Evolutionary conservation across 2,113 vertebrate genomes (phyloP).

Genomic region (Coreoperca whiteheadi): DNA sequence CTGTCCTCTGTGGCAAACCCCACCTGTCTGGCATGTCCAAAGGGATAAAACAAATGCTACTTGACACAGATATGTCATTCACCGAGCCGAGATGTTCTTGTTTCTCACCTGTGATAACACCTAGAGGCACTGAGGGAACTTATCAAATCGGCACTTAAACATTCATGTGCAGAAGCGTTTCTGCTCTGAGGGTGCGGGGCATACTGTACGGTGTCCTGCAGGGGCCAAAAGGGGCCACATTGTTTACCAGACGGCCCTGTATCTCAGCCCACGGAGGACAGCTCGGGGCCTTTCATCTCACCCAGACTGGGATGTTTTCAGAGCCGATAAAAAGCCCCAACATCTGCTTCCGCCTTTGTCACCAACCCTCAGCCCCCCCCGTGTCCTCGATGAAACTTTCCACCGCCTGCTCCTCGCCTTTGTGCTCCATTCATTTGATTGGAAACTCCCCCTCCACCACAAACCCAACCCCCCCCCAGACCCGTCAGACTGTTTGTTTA

Average conservation of each 20-base stretch:
- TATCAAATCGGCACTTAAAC: slow-evolving; percentile 17
- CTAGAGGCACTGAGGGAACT: slow-evolving; percentile 13
- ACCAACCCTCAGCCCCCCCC: slow-evolving; percentile 15
- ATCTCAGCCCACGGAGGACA: slow-evolving; percentile 40
- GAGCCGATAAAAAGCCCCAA: slow-evolving; percentile 67
- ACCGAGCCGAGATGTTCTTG: not conserved
- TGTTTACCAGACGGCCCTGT: slow-evolving; percentile 42
- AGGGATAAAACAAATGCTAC: slow-evolving; percentile 46
- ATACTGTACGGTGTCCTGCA: slow-evolving; percentile 45
- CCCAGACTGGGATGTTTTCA: slow-evolving; percentile 70
- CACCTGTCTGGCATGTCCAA: slow-evolving; percentile 35
- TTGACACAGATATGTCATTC: slow-evolving; percentile 67
- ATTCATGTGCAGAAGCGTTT: slow-evolving; percentile 18
- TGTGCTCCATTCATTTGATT: slow-evolving; percentile 57
- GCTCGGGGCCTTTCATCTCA: slow-evolving; percentile 69
- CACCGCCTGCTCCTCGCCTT: slow-evolving; percentile 52
- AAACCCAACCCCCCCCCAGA: not conserved
- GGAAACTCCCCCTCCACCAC: not conserved
- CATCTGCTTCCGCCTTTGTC: slow-evolving; percentile 78
- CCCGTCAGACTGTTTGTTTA: slow-evolving; percentile 63
- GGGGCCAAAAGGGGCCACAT: slow-evolving; percentile 41
- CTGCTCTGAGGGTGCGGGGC: not conserved
- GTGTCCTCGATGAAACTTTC: slow-evolving; percentile 60
- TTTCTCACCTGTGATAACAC: slow-evolving; percentile 37
- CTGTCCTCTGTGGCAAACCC: slow-evolving; percentile 6